Percentiles rank a stretch among this genome's conserved stretches.
Conservation (phyloP, 2,888 invertebrate genomes). For the Spatulosminthurus flaviceps region DNA sequence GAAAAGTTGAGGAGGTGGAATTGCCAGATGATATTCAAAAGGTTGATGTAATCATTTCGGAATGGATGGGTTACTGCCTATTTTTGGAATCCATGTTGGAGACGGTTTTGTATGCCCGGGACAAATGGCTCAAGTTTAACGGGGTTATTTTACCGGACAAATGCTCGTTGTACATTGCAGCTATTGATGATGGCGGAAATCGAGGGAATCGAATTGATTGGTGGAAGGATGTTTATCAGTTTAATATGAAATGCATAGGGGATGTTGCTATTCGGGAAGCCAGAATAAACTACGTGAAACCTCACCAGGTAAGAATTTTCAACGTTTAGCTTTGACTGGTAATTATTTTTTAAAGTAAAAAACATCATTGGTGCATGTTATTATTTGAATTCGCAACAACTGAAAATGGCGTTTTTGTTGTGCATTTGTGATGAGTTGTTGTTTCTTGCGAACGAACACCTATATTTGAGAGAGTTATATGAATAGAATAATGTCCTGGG, state of each 20-base stretch:
- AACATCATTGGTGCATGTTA: no score
- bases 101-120: slow-evolving; percentile 95
- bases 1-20: slow-evolving; percentile 88
- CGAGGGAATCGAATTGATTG: slow-evolving; percentile 99
- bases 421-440: no score
- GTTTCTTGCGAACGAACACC: no score
- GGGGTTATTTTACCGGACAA: slow-evolving; percentile 93
- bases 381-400: no score
- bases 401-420: no score
- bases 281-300: slow-evolving; percentile 97
- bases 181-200: slow-evolving; percentile 96
- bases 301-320: slow-evolving; percentile 78
- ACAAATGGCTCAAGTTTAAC: slow-evolving; percentile 93
- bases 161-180: slow-evolving; percentile 93
- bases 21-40: slow-evolving; percentile 89
- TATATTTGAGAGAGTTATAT: no score
- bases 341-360: no score
- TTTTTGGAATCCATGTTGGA: slow-evolving; percentile 99
- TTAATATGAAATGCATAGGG: slow-evolving; percentile 98
- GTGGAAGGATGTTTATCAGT: slow-evolving; percentile 99
- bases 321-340: no score
- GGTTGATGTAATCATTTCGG: slow-evolving; percentile 90
- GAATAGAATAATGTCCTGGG: no score
- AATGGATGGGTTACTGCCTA: slow-evolving; percentile 87
- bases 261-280: slow-evolving; percentile 98